Conservation (phyloP, 2,113 vertebrate species). For the Pedionomus torquatus region DNA sequence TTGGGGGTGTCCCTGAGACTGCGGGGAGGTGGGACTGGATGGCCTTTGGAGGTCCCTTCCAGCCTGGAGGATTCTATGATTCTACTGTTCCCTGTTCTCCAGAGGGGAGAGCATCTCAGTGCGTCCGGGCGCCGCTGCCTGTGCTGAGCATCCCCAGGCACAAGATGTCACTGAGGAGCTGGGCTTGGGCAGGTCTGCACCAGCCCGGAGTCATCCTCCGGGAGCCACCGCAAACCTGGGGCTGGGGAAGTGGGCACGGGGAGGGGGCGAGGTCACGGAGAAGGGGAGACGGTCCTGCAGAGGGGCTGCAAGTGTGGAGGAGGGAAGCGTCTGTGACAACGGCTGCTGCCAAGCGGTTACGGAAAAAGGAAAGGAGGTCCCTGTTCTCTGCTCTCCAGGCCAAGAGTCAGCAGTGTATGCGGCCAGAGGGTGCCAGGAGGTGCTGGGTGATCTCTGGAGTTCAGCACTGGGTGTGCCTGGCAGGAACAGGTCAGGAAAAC, state of each 20-base stretch:
- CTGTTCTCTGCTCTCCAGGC: not conserved
- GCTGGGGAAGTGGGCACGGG: not conserved
- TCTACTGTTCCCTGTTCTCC: too few species aligned
- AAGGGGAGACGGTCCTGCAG: not conserved
- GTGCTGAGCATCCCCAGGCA: not conserved
- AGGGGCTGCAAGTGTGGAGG: too few species aligned
- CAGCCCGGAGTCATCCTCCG: not conserved
- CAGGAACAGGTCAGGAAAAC: not conserved
- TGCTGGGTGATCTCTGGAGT: not conserved
- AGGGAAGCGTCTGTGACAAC: not conserved
- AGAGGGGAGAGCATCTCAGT: too few species aligned
- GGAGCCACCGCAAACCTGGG: not conserved
- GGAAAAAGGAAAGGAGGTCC: not conserved
- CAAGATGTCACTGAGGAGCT: not conserved
- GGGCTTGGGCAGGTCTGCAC: not conserved
- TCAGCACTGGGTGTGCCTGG: not conserved
- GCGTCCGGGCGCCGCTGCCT: too few species aligned
- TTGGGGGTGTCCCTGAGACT: too few species aligned
- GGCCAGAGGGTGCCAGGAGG: fast-evolving
- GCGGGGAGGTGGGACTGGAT: too few species aligned
- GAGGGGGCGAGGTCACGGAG: not conserved
- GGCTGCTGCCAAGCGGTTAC: not conserved
- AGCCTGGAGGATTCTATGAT: too few species aligned
- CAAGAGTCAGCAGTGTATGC: fast-evolving
- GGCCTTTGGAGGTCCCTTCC: too few species aligned